Percentiles rank a stretch among this genome's conserved stretches.
These are phyloP conservation scores for Noctua janthe DNA, from an alignment of 2,888 invertebrate species.

Conservation along the genomic window DNA sequence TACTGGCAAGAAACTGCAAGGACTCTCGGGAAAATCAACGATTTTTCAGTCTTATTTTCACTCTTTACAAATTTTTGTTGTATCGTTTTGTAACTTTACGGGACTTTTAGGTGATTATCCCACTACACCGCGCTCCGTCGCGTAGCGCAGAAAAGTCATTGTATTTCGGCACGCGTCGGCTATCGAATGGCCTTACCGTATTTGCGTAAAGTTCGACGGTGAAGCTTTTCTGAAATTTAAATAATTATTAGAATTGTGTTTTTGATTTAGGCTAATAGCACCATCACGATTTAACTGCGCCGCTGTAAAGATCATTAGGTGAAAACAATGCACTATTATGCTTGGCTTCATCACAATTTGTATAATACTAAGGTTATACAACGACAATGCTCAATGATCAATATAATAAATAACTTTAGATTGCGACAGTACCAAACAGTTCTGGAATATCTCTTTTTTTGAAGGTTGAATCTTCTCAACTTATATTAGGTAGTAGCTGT, in stretches of 20 bases:
- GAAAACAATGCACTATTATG: constrained; percentile 22
- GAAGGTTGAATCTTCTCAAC: not conserved
- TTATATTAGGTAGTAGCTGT: not conserved
- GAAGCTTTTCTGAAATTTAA: not conserved
- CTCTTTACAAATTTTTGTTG: not conserved
- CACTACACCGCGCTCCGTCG: too few relatives aligned
- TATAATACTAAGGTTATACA: not conserved
- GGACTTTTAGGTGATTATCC: not conserved
- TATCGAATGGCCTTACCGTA: too few relatives aligned
- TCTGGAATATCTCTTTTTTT: too few relatives aligned
- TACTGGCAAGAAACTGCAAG: not conserved
- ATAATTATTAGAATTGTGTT: not conserved
- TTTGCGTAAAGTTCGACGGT: not conserved
- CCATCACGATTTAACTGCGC: not conserved
- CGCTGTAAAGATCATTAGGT: not conserved
- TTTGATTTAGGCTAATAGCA: not conserved
- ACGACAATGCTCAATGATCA: not conserved
- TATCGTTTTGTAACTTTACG: not conserved
- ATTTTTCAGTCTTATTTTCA: constrained; percentile 29
- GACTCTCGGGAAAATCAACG: not conserved
- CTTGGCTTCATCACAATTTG: constrained; percentile 1
- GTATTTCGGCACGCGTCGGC: too few relatives aligned
- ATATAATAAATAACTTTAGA: not conserved
- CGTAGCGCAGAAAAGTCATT: too few relatives aligned
- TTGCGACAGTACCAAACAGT: not conserved